Evolutionary conservation across 2,797 vertebrate genomes (phyloP).

Genomic region (Meda fulgida): DNA sequence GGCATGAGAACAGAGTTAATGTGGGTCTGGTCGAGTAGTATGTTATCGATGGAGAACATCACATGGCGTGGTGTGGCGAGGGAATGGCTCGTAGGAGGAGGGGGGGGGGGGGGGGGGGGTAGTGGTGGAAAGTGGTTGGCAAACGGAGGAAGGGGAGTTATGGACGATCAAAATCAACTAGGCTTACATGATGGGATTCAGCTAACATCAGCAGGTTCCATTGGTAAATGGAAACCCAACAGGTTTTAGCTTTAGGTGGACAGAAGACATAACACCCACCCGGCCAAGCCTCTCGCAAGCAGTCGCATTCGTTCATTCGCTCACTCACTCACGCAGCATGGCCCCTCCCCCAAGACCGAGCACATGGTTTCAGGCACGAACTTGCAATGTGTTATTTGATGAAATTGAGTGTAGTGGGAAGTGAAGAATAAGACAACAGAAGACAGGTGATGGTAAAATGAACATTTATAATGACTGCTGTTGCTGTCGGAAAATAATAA

Average conservation of each 20-base stretch:
- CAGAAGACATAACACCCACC: slow-evolving; percentile 81
- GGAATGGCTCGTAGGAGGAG: slow-evolving; percentile 76
- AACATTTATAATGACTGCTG: slow-evolving; percentile 96
- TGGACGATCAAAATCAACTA: slow-evolving; percentile 82
- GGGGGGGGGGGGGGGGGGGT: slow-evolving; percentile 63
- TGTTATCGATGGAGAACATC: slow-evolving; percentile 86
- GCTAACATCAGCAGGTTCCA: slow-evolving; percentile 85
- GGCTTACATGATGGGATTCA: slow-evolving; percentile 85
- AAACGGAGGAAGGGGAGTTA: slow-evolving; percentile 76
- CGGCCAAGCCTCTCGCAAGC: slow-evolving; percentile 65
- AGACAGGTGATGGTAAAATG: slow-evolving; percentile 97
- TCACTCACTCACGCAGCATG: slow-evolving; percentile 58
- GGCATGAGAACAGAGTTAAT: slow-evolving; percentile 84
- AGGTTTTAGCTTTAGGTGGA: slow-evolving; percentile 83
- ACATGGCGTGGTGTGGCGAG: slow-evolving; percentile 82
- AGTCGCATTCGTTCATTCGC: slow-evolving; percentile 52
- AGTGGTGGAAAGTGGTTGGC: slow-evolving; percentile 82
- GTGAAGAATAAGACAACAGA: slow-evolving; percentile 95
- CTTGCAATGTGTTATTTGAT: slow-evolving; percentile 88
- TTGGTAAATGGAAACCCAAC: slow-evolving; percentile 82
- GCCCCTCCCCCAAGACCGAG: slow-evolving; percentile 62
- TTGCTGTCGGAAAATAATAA: slow-evolving; percentile 86
- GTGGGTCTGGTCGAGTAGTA: slow-evolving; percentile 81
- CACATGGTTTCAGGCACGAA: slow-evolving; percentile 78
- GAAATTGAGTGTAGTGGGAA: slow-evolving; percentile 87